Evolutionary conservation across 2,113 vertebrate genomes (phyloP), one percentile per base, ranked within the genome.

Genomic region (Pogonocichla stellata): DNA sequence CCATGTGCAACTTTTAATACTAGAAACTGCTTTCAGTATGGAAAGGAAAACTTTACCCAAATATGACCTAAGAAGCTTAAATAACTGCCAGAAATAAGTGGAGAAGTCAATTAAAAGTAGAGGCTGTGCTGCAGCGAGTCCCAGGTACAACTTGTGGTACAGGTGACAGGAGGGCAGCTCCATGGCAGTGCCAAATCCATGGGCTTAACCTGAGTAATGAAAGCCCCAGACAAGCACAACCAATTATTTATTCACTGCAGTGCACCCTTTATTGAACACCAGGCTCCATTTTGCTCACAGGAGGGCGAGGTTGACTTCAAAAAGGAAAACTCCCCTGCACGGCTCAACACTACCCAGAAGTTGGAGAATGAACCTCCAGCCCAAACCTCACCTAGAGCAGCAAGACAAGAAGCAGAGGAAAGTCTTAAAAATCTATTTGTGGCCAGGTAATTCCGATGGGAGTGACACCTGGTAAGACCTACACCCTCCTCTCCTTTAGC

Each of bases 11-110:
- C 78, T 86, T 80, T 54, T 45, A 80, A 78, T 29, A 42, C 22
- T 8, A 38, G 70, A 71, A 69, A 53, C 23, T 70, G 13, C 43
- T 53, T 54, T 50, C 61, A 33, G 66, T 3, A 38, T 4, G 40
- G 75, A 81, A 81, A 54, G 57, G 65, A 88, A 93, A 45, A 12
- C 16, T 73, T 43, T 53, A 65, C 60, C 60, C 42, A 90, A 70
- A 47, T 13, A 80, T 36, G 69, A 84, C 26, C 47, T 64, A 58
- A 79, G 71, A 23, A 72, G 42, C 43, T 82, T 20, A 61, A 93
- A n/a, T n/a, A 80, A 75, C 28, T n/a, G 40, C 16, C 48, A 84
- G 33, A 25, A 56, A 42, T 3, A 17, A 24, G 43, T 15, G 28
- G 58, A 45, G 71, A 78, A 79, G 29, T 28, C 16, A 2, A 54